A percentile compares a stretch with the other conserved stretches of the same genome.
phyloP scores from a whole-genome alignment of 2,113 vertebrate species.

The Anolis sagrei region DNA sequence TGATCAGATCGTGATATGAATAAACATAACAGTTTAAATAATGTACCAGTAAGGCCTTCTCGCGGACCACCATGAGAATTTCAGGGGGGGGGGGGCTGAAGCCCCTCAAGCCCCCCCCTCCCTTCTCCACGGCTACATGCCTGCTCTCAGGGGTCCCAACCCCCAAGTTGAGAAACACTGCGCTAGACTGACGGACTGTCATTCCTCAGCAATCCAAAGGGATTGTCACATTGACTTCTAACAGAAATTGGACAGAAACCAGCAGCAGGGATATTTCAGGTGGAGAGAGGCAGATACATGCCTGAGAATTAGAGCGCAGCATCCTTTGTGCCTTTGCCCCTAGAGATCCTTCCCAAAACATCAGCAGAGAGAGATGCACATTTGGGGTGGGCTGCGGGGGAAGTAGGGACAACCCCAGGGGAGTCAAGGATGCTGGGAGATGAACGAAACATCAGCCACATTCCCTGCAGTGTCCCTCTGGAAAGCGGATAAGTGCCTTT shows the following conservation, averaged over 20 bases:
- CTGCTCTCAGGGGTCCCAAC: no score
- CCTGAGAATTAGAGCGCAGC: conserved; percentile 23
- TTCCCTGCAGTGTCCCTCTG: conserved; percentile 45
- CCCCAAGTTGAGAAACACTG: no score
- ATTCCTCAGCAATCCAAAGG: neutral
- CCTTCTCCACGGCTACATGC: no score
- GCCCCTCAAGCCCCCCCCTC: no score
- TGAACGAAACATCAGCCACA: conserved; percentile 36
- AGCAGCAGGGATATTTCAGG: neutral
- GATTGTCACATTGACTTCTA: neutral
- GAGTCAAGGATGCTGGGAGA: conserved; percentile 38
- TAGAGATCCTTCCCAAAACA: conserved; percentile 34
- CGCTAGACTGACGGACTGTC: neutral
- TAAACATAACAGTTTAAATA: no score
- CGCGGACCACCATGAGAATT: no score
- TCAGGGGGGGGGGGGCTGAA: no score
- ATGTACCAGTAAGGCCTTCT: no score
- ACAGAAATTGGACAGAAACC: neutral
- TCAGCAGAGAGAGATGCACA: conserved; percentile 25
- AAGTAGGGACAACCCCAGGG: conserved; percentile 21
- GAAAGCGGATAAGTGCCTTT: conserved; percentile 42
- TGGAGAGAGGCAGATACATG: neutral
- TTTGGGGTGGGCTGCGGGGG: neutral
- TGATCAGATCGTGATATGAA: no score
- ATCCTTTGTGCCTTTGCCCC: conserved; percentile 5